Percentiles rank a stretch among this genome's conserved stretches.
These are phyloP conservation scores for Temnothorax ravouxi DNA, from an alignment of 2,888 invertebrate species.

Conservation along the genomic window DNA sequence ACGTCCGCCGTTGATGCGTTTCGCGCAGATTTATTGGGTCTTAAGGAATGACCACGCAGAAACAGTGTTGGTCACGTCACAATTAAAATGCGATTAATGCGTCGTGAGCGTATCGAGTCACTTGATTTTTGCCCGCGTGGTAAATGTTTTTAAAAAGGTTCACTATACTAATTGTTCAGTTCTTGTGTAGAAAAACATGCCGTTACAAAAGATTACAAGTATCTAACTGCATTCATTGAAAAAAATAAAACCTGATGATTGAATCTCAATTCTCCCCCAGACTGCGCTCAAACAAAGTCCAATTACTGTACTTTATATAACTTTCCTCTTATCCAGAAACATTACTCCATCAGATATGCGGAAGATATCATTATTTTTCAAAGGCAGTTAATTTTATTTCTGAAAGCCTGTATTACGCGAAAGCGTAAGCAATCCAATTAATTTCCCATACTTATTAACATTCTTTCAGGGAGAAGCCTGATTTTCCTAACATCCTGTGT, in stretches of 20 bases:
- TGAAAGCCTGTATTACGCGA: neutral
- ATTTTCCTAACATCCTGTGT: slow-evolving; percentile 4
- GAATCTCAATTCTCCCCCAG: neutral
- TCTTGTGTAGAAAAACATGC: neutral
- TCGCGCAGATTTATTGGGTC: slow-evolving; percentile 45
- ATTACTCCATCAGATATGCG: neutral
- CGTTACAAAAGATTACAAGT: neutral
- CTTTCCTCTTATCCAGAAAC: neutral
- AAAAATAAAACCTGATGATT: neutral
- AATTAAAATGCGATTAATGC: slow-evolving; percentile 50
- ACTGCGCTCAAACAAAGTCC: neutral
- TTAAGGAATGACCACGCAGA: slow-evolving; percentile 37
- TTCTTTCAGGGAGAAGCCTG: neutral
- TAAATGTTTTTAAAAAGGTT: slow-evolving; percentile 2
- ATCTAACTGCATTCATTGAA: neutral
- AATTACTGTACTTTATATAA: neutral
- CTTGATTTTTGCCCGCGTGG: slow-evolving; percentile 13
- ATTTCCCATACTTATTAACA: slow-evolving; percentile 21
- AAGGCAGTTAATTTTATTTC: neutral
- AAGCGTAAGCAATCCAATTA: slow-evolving; percentile 18
- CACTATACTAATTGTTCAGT: slow-evolving; percentile 35
- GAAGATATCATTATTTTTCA: slow-evolving; percentile 8
- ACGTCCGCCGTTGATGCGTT: slow-evolving; percentile 50
- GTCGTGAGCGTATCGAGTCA: slow-evolving; percentile 3
- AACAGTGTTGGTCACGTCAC: neutral